Conservation (phyloP, 2,888 invertebrate species). For the Campopleginae sp. region DNA sequence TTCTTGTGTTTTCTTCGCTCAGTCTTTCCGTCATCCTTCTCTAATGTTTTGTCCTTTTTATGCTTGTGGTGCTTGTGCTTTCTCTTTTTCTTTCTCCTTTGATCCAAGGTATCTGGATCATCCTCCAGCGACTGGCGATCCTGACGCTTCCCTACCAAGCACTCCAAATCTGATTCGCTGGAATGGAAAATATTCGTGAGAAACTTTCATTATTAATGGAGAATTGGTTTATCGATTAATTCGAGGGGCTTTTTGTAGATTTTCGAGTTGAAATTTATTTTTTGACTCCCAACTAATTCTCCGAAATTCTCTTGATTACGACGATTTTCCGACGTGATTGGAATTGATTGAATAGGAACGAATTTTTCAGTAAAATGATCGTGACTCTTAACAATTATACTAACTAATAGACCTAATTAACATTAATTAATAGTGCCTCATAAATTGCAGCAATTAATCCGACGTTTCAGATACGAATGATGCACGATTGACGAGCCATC, state of each 20-base stretch:
- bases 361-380: not conserved
- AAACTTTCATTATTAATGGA: not conserved
- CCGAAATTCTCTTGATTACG: not conserved
- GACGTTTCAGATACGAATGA: conserved; percentile 19
- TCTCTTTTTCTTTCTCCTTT: conserved; percentile 81
- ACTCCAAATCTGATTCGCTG: conserved; percentile 81
- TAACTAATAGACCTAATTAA: not conserved
- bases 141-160: conserved; percentile 76
- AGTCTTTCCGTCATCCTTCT: conserved; percentile 70
- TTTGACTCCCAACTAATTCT: not conserved
- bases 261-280: not conserved
- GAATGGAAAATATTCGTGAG: conserved; percentile 63
- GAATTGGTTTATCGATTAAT: not conserved
- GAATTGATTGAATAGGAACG: not conserved
- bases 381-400: not conserved
- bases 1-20: conserved; percentile 82
- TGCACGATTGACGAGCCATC: conserved; percentile 25
- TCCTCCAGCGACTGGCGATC: conserved; percentile 75
- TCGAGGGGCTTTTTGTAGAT: not conserved
- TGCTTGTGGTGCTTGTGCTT: conserved; percentile 83
- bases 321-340: not conserved
- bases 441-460: not conserved
- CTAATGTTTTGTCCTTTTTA: conserved; percentile 81
- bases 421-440: not conserved
- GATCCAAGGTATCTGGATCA: conserved; percentile 78